These are phyloP conservation scores for Mesoligia furuncula DNA, from an alignment of 2,888 invertebrate genomes.

Conservation along the genomic window DNA sequence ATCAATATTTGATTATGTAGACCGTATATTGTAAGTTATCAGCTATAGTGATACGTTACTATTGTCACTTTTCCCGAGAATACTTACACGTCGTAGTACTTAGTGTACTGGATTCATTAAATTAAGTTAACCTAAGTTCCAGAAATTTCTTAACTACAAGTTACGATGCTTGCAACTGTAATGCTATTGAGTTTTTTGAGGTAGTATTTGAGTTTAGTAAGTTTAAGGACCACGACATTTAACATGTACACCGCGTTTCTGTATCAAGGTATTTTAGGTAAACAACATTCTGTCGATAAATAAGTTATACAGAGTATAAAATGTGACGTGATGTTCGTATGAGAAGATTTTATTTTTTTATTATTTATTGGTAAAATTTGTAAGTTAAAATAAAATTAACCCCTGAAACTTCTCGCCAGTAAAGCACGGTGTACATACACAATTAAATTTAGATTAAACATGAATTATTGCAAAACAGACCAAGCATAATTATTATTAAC, in stretches of 20 bases:
- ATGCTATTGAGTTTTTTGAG: constrained; percentile 54
- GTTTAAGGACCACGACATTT: constrained; percentile 36
- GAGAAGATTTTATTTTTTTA: background rate
- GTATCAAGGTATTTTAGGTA: background rate
- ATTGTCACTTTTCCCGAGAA: constrained; percentile 39
- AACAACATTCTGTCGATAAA: background rate
- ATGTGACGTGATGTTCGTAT: background rate
- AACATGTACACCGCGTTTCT: constrained; percentile 21
- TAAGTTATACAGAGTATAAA: background rate
- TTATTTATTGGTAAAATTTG: background rate
- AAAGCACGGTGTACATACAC: constrained; percentile 22
- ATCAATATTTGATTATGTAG: constrained; percentile 36
- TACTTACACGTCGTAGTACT: constrained; percentile 26
- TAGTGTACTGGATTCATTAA: constrained; percentile 9
- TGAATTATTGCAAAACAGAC: constrained; percentile 31
- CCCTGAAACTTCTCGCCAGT: background rate
- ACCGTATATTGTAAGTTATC: constrained; percentile 34
- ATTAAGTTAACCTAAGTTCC: constrained; percentile 36
- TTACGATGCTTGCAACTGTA: constrained; percentile 20
- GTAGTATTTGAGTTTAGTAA: constrained; percentile 56
- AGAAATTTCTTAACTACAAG: constrained; percentile 33
- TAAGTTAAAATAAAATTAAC: background rate
- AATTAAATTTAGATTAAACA: constrained; percentile 37
- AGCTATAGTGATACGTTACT: constrained; percentile 33
- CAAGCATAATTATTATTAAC: constrained; percentile 29